Base-by-base conservation (phyloP, 2,113 vertebrate genomes). In the Pavo muticus region DNA sequence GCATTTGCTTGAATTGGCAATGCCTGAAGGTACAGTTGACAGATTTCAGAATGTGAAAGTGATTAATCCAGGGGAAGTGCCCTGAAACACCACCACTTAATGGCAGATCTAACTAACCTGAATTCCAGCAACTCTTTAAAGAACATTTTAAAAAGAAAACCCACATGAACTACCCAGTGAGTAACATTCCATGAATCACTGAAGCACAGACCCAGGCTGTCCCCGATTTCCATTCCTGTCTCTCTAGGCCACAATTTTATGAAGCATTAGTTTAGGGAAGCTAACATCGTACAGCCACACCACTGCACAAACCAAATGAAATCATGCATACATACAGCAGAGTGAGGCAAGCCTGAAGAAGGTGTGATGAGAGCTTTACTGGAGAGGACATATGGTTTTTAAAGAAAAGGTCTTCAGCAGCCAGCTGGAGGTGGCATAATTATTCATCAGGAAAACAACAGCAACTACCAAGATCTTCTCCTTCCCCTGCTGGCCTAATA, bases 11-110 rank as follows among this genome's bases (percentile, higher is more conserved):
- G 85, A 91, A 72, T 75, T 95, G 90, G 85, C 85, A 91, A 70
- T 71, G 60, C 50, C 69, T 77, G 47, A 69, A 95, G 79, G 79
- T 84, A 88, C 23, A 61, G 85, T 32, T 88, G 90, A 94, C 90
- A 90, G 79, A 90, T 95, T 95, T 94, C 87, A 91, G 72, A 94
- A 93, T 84, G 56, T 91, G 83, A 93, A 94, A 94, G 77, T 90
- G 72, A 93, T 96, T 93, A 91, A 84, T 84, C 6, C 73, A 3
- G 59, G 64, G 83, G 40, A 37, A 54, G 61, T 59, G 56, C 60
- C 79, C 84, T 87, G 45, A 95, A 93, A 94, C 15, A 23, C 74
- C 89, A 60, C 50, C 64, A 52, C 60, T 90, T 85, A 52, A 65
- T 91, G 85, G 69, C 76, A 84, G 56, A 77, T 80, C 27, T 92